These are phyloP conservation scores for Ambastaia sidthimunki DNA, from an alignment of 2,797 vertebrate genomes.

Conservation along the genomic window DNA sequence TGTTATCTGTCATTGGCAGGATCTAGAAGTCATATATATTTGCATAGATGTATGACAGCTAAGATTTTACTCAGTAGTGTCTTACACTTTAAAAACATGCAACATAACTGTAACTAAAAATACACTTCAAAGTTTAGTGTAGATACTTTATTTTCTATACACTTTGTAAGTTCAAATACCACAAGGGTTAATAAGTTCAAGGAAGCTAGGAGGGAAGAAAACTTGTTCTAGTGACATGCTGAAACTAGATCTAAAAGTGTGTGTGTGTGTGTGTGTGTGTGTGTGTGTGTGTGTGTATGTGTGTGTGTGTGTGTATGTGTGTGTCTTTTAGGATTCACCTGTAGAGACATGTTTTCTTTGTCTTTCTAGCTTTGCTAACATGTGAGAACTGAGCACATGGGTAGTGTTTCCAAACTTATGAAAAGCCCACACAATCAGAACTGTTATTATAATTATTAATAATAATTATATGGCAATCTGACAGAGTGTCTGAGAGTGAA, in stretches of 20 bases:
- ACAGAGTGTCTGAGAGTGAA: background rate
- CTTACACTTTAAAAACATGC: background rate
- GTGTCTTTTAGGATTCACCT: slow-evolving; percentile 39
- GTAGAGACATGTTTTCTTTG: slow-evolving; percentile 51
- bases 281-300: background rate
- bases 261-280: slow-evolving; percentile 44
- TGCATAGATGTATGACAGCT: background rate
- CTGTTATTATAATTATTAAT: background rate
- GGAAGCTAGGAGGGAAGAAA: slow-evolving; percentile 17
- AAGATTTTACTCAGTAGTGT: background rate
- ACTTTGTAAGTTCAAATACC: background rate
- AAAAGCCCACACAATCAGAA: slow-evolving; percentile 24
- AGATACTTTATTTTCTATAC: background rate
- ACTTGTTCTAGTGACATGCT: slow-evolving; percentile 51
- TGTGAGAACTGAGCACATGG: slow-evolving; percentile 10
- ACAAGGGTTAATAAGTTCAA: slow-evolving; percentile 12
- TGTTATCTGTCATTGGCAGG: no score
- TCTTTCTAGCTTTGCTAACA: slow-evolving; percentile 58
- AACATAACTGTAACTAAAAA: slow-evolving; percentile 12
- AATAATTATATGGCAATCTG: background rate
- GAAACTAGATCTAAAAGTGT: slow-evolving; percentile 52
- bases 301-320: slow-evolving; percentile 9
- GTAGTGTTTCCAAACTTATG: background rate
- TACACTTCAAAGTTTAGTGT: background rate
- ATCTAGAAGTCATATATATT: background rate